Evolutionary conservation across 2,888 invertebrate species (phyloP).

Genomic region (Eupithecia dodoneata): DNA sequence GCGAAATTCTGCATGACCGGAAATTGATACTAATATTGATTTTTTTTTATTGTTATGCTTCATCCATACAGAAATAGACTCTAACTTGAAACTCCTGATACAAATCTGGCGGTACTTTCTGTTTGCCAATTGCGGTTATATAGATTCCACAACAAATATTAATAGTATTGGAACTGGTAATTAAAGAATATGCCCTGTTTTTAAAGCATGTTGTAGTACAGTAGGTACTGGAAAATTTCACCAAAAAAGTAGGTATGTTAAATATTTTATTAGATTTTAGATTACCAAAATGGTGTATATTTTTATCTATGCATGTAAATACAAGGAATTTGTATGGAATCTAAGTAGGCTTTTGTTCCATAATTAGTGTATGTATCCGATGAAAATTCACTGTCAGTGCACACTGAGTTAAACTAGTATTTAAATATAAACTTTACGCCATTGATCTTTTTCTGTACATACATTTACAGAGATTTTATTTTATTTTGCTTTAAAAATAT

Average conservation of each 20-base stretch:
- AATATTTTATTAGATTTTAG: not conserved
- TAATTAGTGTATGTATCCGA: not conserved
- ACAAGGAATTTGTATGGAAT: not conserved
- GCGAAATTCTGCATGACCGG: too few species aligned
- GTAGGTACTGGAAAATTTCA: not conserved
- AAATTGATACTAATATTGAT: not conserved
- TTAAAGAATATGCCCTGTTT: not conserved
- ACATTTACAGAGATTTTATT: not conserved
- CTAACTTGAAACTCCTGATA: not conserved
- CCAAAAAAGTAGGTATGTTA: not conserved
- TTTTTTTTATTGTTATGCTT: not conserved
- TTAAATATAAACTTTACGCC: constrained; percentile 1
- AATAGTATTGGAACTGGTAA: not conserved
- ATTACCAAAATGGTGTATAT: not conserved
- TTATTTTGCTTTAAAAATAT: too few species aligned
- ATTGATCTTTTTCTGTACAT: not conserved
- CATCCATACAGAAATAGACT: not conserved
- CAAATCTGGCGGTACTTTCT: not conserved
- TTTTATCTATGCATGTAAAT: not conserved
- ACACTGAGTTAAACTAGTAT: not conserved
- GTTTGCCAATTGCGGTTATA: not conserved
- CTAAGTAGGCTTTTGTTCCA: not conserved
- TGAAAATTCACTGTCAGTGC: not conserved
- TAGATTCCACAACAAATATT: not conserved
- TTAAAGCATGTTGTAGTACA: not conserved